Conservation (phyloP, 2,888 invertebrate genomes). For the Andrena dorsata region DNA sequence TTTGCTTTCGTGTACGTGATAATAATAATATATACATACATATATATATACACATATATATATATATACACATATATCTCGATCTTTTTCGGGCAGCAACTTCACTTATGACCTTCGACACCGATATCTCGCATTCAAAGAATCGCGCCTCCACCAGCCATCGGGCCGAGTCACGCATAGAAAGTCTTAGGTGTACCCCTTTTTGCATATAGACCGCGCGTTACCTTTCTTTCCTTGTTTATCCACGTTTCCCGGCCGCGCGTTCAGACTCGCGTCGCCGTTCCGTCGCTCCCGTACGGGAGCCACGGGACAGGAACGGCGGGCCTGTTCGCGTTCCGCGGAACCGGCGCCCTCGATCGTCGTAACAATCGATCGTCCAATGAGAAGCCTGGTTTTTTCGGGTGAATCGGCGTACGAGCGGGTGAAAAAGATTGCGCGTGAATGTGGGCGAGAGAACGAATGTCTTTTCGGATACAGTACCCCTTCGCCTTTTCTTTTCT, state of each 20-base stretch:
- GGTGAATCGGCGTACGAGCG: conserved; percentile 57
- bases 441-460: conserved; percentile 61
- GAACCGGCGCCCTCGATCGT: conserved; percentile 41
- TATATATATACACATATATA: conserved; percentile 10
- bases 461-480: conserved; percentile 36
- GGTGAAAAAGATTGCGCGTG: conserved; percentile 58
- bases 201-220: conserved; percentile 5
- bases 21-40: conserved; percentile 6
- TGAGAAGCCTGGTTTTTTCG: conserved; percentile 38
- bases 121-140: conserved; percentile 33
- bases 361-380: neutral
- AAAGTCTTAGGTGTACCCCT: conserved; percentile 6
- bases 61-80: conserved; percentile 9
- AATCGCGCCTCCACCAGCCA: conserved; percentile 26
- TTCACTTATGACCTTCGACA: conserved; percentile 48
- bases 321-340: conserved; percentile 57
- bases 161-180: conserved; percentile 40
- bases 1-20: conserved; percentile 55
- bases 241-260: conserved; percentile 46
- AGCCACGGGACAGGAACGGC: conserved; percentile 44
- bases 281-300: conserved; percentile 6
- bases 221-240: neutral
- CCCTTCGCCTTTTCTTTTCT: conserved; percentile 32
- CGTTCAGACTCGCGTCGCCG: conserved; percentile 24
- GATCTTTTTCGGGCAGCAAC: conserved; percentile 39